These are phyloP conservation scores for Mimachlamys varia DNA, from an alignment of 2,888 invertebrate species.

Conservation along the genomic window DNA sequence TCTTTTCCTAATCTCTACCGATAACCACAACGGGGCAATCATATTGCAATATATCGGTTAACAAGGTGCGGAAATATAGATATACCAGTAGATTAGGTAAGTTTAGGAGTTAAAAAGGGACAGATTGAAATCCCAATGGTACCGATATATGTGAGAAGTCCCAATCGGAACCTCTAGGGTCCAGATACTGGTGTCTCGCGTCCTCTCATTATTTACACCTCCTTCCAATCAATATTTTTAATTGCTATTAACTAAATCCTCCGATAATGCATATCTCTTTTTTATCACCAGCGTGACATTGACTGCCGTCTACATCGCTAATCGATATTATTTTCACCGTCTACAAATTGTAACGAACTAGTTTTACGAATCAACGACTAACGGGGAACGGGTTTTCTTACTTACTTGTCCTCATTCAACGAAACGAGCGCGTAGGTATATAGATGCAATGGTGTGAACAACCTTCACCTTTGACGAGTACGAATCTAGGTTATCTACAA, in stretches of 20 bases:
- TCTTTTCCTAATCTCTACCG: not conserved
- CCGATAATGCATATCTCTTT: conserved; percentile 37
- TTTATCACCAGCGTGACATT: conserved; percentile 35
- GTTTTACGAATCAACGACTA: not conserved
- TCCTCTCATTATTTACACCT: not conserved
- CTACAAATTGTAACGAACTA: conserved; percentile 6
- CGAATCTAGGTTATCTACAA: not conserved
- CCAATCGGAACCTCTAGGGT: not conserved
- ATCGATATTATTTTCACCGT: not conserved
- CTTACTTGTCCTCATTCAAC: not conserved
- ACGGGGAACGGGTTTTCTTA: not conserved
- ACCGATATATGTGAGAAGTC: not conserved
- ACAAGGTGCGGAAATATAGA: not conserved
- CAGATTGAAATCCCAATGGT: not conserved
- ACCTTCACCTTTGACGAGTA: not conserved
- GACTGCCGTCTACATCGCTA: conserved; percentile 37
- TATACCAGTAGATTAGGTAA: not conserved
- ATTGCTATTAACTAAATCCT: conserved; percentile 38
- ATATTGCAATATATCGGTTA: not conserved
- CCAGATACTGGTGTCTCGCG: not conserved
- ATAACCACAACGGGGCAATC: not conserved
- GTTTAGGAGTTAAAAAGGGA: not conserved
- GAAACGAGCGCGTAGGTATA: not conserved
- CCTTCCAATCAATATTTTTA: conserved; percentile 39
- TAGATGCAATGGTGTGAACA: not conserved